phyloP scores from a whole-genome alignment of 2,113 vertebrate species.

The Pterocles gutturalis region DNA sequence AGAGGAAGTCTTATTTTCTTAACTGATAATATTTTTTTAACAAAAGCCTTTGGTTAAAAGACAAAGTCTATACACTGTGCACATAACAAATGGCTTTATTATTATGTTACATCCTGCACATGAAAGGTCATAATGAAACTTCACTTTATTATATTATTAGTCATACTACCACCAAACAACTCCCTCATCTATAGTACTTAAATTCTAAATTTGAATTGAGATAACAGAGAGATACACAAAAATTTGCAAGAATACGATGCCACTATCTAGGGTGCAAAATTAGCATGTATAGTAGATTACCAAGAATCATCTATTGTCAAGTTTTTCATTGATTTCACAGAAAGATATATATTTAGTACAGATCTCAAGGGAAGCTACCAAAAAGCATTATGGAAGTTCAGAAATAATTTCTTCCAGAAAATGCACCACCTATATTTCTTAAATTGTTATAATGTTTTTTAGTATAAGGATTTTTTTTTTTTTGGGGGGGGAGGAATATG shows the following conservation, averaged over 20 bases:
- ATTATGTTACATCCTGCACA: background rate
- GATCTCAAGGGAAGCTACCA: background rate
- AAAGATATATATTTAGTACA: background rate
- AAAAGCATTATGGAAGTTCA: background rate
- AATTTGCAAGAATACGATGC: background rate
- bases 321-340: background rate
- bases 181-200: background rate
- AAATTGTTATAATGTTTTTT: background rate
- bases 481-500: background rate
- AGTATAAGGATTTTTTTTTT: background rate
- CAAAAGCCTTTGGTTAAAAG: background rate
- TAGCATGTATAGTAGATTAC: background rate
- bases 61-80: background rate
- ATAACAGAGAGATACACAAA: background rate
- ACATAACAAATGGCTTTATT: background rate
- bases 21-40: background rate
- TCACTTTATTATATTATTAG: background rate
- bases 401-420: background rate
- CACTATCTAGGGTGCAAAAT: background rate
- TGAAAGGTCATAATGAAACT: background rate
- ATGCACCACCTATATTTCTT: accelerated
- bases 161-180: background rate
- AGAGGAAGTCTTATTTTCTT: background rate
- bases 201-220: background rate
- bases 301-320: background rate